Conservation (phyloP, 2,888 invertebrate species). For the Clistopyga incitator region DNA sequence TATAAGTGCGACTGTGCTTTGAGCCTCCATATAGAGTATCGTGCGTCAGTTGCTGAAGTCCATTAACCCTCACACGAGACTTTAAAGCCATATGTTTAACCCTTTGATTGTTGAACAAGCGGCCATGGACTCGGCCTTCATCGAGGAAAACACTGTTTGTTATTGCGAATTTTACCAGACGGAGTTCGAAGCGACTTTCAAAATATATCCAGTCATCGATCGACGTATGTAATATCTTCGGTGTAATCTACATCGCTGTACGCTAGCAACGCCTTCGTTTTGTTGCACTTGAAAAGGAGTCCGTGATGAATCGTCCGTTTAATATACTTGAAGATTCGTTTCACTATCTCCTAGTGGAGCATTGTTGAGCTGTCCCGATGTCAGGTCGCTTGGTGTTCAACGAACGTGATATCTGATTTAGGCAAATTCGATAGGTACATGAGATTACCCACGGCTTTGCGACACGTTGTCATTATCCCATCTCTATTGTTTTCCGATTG, state of each 20-base stretch:
- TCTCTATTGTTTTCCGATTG: constrained; percentile 28
- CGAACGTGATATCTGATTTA: constrained; percentile 35
- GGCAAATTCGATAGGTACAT: constrained; percentile 25
- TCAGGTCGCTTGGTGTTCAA: constrained; percentile 8
- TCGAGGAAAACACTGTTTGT: constrained; percentile 69
- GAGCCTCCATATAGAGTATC: constrained; percentile 69
- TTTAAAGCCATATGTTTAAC: constrained; percentile 70
- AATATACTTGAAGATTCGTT: neutral
- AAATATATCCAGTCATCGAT: constrained; percentile 71
- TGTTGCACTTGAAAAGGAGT: neutral
- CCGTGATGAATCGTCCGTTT: constrained; percentile 15
- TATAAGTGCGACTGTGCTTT: constrained; percentile 69
- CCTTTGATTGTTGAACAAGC: constrained; percentile 72
- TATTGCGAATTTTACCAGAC: constrained; percentile 69
- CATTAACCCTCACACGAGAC: constrained; percentile 68
- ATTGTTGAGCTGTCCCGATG: constrained; percentile 3
- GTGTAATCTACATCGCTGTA: constrained; percentile 71
- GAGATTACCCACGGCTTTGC: constrained; percentile 36
- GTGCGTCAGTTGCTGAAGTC: constrained; percentile 52
- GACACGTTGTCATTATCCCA: constrained; percentile 25
- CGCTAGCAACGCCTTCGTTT: constrained; percentile 34
- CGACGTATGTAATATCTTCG: constrained; percentile 62
- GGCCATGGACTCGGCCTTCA: constrained; percentile 75
- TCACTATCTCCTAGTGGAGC: constrained; percentile 19
- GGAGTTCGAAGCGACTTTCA: constrained; percentile 62